Conservation (phyloP, 2,888 invertebrate genomes). For the Heliconius hortense region DNA sequence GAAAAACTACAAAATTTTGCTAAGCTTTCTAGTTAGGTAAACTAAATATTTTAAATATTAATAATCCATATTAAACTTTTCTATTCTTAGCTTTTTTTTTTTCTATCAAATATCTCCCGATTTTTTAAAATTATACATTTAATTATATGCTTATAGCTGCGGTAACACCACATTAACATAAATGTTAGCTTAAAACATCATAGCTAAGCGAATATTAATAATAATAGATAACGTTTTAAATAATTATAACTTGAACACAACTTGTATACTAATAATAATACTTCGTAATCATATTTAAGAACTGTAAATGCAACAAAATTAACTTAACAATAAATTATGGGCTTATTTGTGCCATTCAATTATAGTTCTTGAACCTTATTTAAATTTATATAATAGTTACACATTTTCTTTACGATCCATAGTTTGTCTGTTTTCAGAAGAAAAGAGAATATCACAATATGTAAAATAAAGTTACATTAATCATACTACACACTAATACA, state of each 20-base stretch:
- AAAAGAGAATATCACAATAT: constrained; percentile 38
- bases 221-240: constrained; percentile 22
- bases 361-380: not conserved
- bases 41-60: not conserved
- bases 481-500: constrained; percentile 16
- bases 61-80: not conserved
- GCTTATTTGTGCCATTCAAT: constrained; percentile 38
- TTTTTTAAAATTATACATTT: constrained; percentile 10
- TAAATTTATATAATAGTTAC: constrained; percentile 20
- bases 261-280: constrained; percentile 35
- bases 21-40: not conserved
- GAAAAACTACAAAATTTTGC: constrained; percentile 7
- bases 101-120: not conserved
- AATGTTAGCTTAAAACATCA: constrained; percentile 16
- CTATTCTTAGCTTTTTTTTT: constrained; percentile 2
- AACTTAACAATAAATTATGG: constrained; percentile 32
- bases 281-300: constrained; percentile 23
- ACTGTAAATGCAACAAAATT: constrained; percentile 42
- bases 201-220: constrained; percentile 13
- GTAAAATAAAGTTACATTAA: constrained; percentile 21
- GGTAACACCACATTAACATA: constrained; percentile 36
- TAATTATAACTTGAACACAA: constrained; percentile 30
- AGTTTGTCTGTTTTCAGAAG: not conserved
- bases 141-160: constrained; percentile 28
- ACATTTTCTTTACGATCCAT: constrained; percentile 29